Base-by-base conservation (phyloP, 2,888 invertebrate genomes). In the Athalia circularis region DNA sequence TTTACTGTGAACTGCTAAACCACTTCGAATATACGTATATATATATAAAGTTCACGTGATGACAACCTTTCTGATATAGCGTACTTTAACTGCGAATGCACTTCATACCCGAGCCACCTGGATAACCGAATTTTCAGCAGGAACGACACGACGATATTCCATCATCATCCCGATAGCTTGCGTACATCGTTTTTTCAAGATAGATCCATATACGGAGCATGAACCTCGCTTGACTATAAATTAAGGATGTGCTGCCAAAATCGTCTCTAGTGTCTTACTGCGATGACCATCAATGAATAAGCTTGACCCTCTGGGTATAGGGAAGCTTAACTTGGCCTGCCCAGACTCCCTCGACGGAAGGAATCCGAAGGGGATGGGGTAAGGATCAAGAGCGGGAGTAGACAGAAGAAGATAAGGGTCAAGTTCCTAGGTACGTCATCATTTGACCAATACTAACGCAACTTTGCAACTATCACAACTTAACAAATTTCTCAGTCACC, bases 241-340 rank as follows among this genome's bases (percentile, higher is more conserved):
- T 72, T 59, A 59, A 59, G 47, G 47, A 70, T 45, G 29, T 54
- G 7, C 54, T 57, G 54, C 54, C 61, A 8, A 50, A 75, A 64
- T 62, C 75, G 62, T 75, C 62, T 47, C 75, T 47, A 59, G 68
- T 68, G 68, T 54, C 72, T 59, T 11, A 29, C 15, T n/a, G 8
- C 29, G 50, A 48, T 62, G 61, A 64, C 50, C 75, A 75, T 62
- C 64, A 57, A 75, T 50, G 61, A 48, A 75, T 75, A n/a, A 74
- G 29, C 29, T 52, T 11, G 4, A 62, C 50, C 48, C 64, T 50
- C 62, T 75, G 50, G 61, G 6, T 29, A 15, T n/a, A 13, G 50
- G 72, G 59, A 72, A 59, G 62, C 45, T 75, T 61, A 48, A 59
- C 70, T 70, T 57, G 13, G 54, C 70, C 29, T 29, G 29, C 29